Conservation (phyloP, 2,797 vertebrate genomes). For the Glossophaga mutica region DNA sequence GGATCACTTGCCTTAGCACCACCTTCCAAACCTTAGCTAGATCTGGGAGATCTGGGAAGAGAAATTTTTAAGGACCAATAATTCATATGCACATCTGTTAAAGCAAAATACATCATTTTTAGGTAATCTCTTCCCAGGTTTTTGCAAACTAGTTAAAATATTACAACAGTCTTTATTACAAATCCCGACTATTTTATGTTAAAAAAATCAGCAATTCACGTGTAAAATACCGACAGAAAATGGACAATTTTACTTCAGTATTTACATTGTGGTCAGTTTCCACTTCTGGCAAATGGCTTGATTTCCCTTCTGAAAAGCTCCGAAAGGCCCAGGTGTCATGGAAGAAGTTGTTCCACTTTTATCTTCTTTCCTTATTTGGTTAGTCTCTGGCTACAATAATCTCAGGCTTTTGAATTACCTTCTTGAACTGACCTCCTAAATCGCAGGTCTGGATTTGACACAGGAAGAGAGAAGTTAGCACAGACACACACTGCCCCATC, state of each 20-base stretch:
- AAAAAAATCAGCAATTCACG: conserved; percentile 40
- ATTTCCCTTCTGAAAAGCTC: neutral
- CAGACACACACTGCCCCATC: neutral
- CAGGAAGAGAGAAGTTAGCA: conserved; percentile 23
- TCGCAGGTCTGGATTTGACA: conserved; percentile 59
- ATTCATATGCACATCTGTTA: neutral
- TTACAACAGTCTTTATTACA: conserved; percentile 36
- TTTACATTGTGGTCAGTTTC: neutral
- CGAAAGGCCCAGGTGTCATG: neutral
- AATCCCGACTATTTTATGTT: conserved; percentile 27
- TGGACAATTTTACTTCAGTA: neutral
- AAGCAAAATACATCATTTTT: neutral
- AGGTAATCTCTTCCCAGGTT: neutral
- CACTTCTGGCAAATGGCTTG: neutral
- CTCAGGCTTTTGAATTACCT: neutral
- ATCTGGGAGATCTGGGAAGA: neutral
- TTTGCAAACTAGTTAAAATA: neutral
- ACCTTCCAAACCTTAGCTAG: conserved; percentile 20
- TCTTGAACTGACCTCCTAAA: conserved; percentile 50
- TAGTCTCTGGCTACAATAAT: neutral
- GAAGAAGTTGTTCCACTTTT: neutral
- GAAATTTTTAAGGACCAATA: neutral
- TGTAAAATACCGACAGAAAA: neutral
- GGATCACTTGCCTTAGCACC: neutral
- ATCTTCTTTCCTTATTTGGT: neutral